A percentile compares a stretch with the other conserved stretches of the same genome.
Conservation (phyloP, 1,140 invertebrate genomes). For the Drosophila nigrodunni region DNA sequence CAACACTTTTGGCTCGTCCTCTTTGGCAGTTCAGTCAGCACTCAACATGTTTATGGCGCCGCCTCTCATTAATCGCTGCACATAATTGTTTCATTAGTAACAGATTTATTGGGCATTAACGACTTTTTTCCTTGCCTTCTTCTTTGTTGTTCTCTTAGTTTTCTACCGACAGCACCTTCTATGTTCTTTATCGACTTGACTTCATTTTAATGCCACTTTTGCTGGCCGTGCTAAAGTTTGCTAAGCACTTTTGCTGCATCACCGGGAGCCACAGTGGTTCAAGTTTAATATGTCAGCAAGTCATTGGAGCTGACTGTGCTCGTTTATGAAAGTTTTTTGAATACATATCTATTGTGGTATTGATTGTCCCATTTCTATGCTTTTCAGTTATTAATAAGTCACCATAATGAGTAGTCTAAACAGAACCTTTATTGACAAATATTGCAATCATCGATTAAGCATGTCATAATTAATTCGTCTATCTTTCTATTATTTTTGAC, state of each 20-base stretch:
- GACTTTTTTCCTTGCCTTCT: constrained; percentile 2
- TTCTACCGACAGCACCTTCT: constrained; percentile 15
- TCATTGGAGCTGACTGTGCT: constrained; percentile 10
- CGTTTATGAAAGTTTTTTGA: neutral
- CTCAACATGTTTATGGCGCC: constrained; percentile 65
- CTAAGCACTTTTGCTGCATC: constrained; percentile 59
- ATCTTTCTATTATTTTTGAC: neutral
- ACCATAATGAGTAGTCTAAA: no score
- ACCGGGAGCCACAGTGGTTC: neutral
- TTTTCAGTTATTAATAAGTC: neutral
- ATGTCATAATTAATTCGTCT: neutral
- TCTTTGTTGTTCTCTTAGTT: neutral
- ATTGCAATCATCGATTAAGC: no score
- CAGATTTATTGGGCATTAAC: constrained; percentile 74
- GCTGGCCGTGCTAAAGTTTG: constrained; percentile 38
- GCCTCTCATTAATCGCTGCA: constrained; percentile 66
- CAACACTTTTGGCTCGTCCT: neutral
- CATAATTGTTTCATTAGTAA: constrained; percentile 82
- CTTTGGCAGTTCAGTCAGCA: neutral
- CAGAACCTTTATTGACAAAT: no score
- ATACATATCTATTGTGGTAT: neutral
- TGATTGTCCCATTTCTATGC: neutral
- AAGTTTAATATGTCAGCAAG: neutral
- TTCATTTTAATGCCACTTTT: constrained; percentile 46
- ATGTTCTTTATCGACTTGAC: constrained; percentile 26